Conservation (phyloP, 2,888 invertebrate species). For the Agrilus cyanescens region DNA sequence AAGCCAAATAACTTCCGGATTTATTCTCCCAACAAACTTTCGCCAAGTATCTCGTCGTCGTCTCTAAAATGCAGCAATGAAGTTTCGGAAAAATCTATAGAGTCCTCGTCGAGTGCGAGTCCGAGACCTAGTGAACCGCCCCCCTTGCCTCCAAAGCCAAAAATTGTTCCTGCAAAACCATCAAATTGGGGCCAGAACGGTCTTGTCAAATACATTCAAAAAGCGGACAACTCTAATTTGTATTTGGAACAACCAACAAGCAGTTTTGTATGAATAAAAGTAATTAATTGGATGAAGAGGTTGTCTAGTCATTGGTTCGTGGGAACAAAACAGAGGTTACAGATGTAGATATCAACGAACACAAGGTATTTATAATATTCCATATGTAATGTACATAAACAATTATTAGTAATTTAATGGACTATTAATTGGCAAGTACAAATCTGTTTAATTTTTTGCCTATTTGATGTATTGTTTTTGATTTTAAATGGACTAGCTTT, state of each 20-base stretch:
- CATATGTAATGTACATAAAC: too few relatives aligned
- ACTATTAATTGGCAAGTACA: too few relatives aligned
- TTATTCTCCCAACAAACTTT: conserved; percentile 15
- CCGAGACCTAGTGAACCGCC: conserved; percentile 40
- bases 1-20: conserved; percentile 17
- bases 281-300: too few relatives aligned
- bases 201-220: conserved; percentile 21
- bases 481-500: too few relatives aligned
- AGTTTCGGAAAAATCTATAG: too few relatives aligned
- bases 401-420: too few relatives aligned
- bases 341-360: too few relatives aligned
- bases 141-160: conserved; percentile 64
- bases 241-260: conserved; percentile 52
- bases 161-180: conserved; percentile 53
- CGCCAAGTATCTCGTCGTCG: conserved; percentile 16
- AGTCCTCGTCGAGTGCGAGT: conserved; percentile 7
- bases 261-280: conserved; percentile 44
- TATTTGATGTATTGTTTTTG: too few relatives aligned
- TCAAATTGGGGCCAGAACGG: conserved; percentile 42
- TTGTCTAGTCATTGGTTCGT: too few relatives aligned
- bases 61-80: conserved; percentile 19
- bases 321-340: too few relatives aligned
- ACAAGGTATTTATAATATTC: too few relatives aligned
- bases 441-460: too few relatives aligned
- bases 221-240: conserved; percentile 21